Evolutionary conservation across 2,797 vertebrate genomes (phyloP).

Genomic region (Sitta carolinensis): DNA sequence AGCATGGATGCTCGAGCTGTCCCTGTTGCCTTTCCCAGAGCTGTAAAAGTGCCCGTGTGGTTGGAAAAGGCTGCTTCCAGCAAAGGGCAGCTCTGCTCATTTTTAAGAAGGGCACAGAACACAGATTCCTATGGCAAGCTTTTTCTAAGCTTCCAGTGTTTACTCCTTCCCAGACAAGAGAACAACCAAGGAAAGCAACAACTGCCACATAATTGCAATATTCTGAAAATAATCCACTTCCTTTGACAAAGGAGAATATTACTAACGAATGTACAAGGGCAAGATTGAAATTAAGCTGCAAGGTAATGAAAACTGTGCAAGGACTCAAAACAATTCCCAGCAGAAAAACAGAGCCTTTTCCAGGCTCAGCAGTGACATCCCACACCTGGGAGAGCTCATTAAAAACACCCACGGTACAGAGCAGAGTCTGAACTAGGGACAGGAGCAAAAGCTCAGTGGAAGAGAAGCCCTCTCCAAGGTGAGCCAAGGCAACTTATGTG

Average conservation of each 20-base stretch:
- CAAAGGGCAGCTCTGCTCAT: neutral
- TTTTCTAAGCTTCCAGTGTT: neutral
- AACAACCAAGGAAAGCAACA: neutral
- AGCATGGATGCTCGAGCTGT: rapidly evolving
- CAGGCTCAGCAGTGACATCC: neutral
- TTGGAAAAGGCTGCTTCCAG: neutral
- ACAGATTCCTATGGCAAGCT: neutral
- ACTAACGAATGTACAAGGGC: neutral
- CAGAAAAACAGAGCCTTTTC: neutral
- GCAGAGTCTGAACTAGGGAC: rapidly evolving
- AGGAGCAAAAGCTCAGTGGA: neutral
- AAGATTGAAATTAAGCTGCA: neutral
- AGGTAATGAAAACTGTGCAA: neutral
- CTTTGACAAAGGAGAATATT: neutral
- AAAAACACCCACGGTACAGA: rapidly evolving
- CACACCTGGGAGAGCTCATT: neutral
- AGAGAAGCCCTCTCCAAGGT: neutral
- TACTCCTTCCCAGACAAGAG: neutral
- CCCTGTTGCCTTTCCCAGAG: neutral
- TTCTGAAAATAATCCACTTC: neutral
- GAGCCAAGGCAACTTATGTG: neutral
- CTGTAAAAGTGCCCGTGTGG: rapidly evolving
- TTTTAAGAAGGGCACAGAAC: neutral
- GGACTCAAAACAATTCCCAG: neutral
- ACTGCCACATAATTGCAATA: neutral